phyloP scores from a whole-genome alignment of 2,888 invertebrate genomes.

The Cordilura impudica region DNA sequence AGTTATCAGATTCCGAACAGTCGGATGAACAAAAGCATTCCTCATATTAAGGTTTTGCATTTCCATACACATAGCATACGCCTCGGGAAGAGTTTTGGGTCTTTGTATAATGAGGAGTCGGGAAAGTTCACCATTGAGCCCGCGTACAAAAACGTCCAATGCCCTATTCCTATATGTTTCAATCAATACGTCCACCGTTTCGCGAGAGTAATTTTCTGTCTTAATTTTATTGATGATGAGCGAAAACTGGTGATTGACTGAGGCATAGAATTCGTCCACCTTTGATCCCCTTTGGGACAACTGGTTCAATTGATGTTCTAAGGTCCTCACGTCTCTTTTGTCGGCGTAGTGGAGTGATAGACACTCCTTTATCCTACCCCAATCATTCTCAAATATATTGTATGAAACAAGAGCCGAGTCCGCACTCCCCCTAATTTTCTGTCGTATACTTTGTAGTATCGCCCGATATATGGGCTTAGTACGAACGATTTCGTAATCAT shows the following conservation, averaged over 20 bases:
- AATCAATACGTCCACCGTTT: constrained; percentile 51
- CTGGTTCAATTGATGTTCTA: constrained; percentile 53
- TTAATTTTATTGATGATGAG: constrained; percentile 60
- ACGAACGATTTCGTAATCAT: constrained; percentile 42
- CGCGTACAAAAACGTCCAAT: constrained; percentile 47
- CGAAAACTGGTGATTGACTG: constrained; percentile 55
- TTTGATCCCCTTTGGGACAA: not conserved
- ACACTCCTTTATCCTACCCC: not conserved
- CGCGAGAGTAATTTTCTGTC: constrained; percentile 53
- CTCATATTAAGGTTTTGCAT: too few species aligned
- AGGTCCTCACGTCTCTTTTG: constrained; percentile 55
- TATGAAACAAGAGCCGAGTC: too few species aligned
- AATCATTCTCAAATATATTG: too few species aligned
- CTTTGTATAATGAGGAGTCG: too few species aligned
- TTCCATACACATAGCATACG: too few species aligned
- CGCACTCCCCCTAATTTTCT: too few species aligned
- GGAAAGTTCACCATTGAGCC: constrained; percentile 25
- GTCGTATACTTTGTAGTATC: constrained; percentile 48
- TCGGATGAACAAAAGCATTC: too few species aligned
- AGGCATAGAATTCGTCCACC: constrained; percentile 47
- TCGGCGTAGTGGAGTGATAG: constrained; percentile 50
- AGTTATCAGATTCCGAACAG: too few species aligned
- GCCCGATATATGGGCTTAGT: constrained; percentile 50
- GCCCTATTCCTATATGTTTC: constrained; percentile 60
- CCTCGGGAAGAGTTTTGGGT: too few species aligned